A percentile compares a stretch with the other conserved stretches of the same genome.
Conservation (phyloP, 2,113 vertebrate species). For the Oenanthe oenanthe region DNA sequence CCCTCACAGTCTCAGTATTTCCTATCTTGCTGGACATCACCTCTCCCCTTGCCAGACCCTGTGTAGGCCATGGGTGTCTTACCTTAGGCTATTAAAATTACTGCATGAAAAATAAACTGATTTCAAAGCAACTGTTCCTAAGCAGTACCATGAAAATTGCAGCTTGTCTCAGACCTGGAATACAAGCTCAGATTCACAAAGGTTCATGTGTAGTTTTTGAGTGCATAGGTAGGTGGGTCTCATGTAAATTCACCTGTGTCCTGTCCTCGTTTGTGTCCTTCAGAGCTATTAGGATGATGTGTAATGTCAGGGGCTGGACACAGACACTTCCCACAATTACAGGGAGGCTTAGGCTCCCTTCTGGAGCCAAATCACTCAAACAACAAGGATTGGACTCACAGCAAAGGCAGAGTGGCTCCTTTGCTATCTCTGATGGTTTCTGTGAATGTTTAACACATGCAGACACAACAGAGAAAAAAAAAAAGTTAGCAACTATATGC, state of each 20-base stretch:
- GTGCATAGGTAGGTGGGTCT: neutral
- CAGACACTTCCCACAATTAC: neutral
- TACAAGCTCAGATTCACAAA: neutral
- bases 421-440: constrained; percentile 19
- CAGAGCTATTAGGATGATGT: neutral
- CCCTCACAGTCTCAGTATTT: neutral
- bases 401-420: neutral
- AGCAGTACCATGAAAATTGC: neutral
- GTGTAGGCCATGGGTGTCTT: neutral
- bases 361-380: neutral
- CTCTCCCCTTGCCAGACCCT: neutral
- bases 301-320: neutral
- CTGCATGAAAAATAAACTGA: neutral
- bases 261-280: neutral
- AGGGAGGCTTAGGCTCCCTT: neutral
- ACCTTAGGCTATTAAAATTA: neutral
- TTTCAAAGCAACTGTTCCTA: neutral
- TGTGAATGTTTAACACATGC: neutral
- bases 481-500: neutral
- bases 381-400: neutral
- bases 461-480: neutral
- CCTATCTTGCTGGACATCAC: neutral
- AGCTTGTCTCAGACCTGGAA: neutral
- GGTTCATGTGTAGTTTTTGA: neutral
- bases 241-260: neutral